These are phyloP conservation scores for Nothocercus julius DNA, from an alignment of 2,113 vertebrate species.

Conservation along the genomic window DNA sequence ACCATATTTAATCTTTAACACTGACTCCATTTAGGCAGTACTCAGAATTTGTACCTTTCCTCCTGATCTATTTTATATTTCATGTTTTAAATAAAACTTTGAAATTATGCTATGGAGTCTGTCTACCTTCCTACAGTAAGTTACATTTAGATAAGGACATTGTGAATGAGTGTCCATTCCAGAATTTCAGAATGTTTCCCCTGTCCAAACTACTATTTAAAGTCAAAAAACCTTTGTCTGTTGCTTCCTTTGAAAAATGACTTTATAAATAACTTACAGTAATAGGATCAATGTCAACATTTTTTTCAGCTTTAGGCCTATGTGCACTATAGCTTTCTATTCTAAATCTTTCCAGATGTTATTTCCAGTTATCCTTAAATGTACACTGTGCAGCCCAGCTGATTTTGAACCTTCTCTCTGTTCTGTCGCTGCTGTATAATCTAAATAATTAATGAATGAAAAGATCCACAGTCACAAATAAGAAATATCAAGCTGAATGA, in stretches of 20 bases:
- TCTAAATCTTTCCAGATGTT: background rate
- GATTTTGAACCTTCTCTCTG: background rate
- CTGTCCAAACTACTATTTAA: background rate
- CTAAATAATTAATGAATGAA: background rate
- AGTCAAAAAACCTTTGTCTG: background rate
- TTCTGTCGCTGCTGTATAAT: background rate
- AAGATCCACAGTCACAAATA: background rate
- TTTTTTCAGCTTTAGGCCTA: background rate
- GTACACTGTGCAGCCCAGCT: accelerated
- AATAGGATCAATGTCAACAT: background rate
- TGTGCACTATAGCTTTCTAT: background rate
- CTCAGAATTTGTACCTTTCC: background rate
- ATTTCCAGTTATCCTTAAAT: background rate
- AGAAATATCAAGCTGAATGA: background rate
- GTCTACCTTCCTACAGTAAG: background rate
- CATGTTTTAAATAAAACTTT: background rate
- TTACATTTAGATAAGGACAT: background rate
- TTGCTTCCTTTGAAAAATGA: background rate
- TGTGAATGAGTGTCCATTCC: background rate
- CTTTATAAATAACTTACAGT: background rate
- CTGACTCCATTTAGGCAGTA: background rate
- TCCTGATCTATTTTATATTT: background rate
- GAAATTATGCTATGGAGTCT: background rate
- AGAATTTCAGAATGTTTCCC: background rate
- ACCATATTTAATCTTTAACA: constrained; percentile 31